Conservation (phyloP, 2,888 invertebrate genomes). For the Rhagonycha fulva region DNA sequence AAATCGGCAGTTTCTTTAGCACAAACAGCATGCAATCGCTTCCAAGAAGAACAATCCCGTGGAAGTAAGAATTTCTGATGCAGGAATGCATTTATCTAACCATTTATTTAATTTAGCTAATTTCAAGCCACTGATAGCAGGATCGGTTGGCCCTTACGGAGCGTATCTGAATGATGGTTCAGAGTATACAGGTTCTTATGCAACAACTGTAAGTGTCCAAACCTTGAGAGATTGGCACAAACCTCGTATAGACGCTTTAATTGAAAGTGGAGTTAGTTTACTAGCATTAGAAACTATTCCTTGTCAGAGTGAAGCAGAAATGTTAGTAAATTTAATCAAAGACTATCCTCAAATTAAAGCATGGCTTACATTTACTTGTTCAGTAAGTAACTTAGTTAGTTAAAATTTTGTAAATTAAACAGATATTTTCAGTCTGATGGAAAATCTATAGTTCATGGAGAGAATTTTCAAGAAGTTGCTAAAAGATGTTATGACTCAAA, state of each 20-base stretch:
- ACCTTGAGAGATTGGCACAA: slow-evolving; percentile 82
- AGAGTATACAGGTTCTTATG: slow-evolving; percentile 89
- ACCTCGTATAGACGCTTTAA: slow-evolving; percentile 76
- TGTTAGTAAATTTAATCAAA: slow-evolving; percentile 76
- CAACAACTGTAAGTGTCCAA: slow-evolving; percentile 64
- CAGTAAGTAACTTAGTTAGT: slow-evolving; percentile 59
- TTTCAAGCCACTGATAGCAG: slow-evolving; percentile 71
- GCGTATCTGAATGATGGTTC: slow-evolving; percentile 89
- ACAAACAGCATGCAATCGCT: slow-evolving; percentile 68
- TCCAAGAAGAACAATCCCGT: slow-evolving; percentile 55
- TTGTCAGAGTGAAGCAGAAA: slow-evolving; percentile 79
- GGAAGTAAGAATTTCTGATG: slow-evolving; percentile 27
- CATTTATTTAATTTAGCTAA: slow-evolving; percentile 26
- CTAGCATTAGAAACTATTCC: slow-evolving; percentile 94
- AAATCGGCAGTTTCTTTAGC: slow-evolving; percentile 75
- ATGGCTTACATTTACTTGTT: slow-evolving; percentile 88
- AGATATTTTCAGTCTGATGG: slow-evolving; percentile 60
- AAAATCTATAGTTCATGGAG: slow-evolving; percentile 74
- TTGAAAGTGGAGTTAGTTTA: slow-evolving; percentile 81
- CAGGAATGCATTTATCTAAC: background rate
- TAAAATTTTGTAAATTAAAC: background rate
- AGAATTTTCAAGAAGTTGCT: slow-evolving; percentile 75
- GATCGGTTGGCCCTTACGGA: slow-evolving; percentile 92
- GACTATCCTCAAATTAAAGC: slow-evolving; percentile 79
- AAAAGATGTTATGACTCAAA: slow-evolving; percentile 63